phyloP scores from a whole-genome alignment of 2,113 vertebrate genomes.

The Motacilla alba region DNA sequence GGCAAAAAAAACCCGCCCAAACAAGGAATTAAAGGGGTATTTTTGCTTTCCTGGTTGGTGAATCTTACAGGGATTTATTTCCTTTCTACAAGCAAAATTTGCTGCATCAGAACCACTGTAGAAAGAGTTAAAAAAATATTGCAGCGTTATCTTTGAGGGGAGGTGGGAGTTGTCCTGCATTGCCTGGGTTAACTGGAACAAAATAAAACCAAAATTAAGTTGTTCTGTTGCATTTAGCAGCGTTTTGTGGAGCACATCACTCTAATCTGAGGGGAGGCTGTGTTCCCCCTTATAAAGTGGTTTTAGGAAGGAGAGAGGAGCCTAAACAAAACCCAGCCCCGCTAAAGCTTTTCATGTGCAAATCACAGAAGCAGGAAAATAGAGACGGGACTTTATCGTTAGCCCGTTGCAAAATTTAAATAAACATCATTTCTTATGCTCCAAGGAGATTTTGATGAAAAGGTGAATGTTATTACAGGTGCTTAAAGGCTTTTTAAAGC shows the following conservation, averaged over 20 bases:
- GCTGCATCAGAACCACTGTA: background rate
- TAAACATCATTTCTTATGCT: conserved; percentile 38
- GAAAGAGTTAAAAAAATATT: background rate
- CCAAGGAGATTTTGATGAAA: conserved; percentile 16
- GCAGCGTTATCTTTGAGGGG: background rate
- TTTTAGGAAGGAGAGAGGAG: background rate
- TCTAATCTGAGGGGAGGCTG: background rate
- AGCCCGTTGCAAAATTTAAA: background rate
- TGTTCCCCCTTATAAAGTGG: background rate
- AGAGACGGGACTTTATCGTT: background rate
- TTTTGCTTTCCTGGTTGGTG: background rate
- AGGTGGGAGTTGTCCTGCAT: background rate
- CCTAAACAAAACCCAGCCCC: accelerated
- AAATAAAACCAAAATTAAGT: background rate
- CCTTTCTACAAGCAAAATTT: background rate
- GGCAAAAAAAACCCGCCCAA: background rate
- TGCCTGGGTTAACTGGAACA: background rate
- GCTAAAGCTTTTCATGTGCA: background rate
- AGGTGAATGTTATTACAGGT: conserved; percentile 57
- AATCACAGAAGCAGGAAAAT: background rate
- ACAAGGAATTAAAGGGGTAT: accelerated
- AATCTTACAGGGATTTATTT: background rate
- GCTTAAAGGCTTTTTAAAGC: conserved; percentile 27
- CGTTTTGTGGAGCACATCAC: accelerated
- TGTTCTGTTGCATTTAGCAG: background rate